These are phyloP conservation scores for Brachionus manjavacas DNA, from an alignment of 1,140 invertebrate species.

Conservation along the genomic window DNA sequence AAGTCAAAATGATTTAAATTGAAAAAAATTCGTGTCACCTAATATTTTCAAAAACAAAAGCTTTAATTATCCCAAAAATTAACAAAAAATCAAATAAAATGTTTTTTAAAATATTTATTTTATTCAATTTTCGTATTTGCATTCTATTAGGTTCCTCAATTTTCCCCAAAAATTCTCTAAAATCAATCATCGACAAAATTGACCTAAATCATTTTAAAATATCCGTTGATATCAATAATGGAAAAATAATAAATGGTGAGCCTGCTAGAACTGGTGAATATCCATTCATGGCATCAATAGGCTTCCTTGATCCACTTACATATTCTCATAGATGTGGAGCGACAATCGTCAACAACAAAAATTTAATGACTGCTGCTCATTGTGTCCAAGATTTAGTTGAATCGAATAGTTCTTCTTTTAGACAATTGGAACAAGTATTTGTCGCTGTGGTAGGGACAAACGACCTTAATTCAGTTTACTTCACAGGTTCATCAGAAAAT, in stretches of 20 bases:
- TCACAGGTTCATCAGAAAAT: background rate
- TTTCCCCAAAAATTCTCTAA: background rate
- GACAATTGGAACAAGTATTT: background rate
- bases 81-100: background rate
- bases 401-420: background rate
- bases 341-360: background rate
- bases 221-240: background rate
- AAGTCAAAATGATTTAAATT: too few species aligned
- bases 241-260: background rate
- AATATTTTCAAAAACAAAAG: too few species aligned
- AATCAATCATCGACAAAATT: background rate
- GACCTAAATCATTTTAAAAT: background rate
- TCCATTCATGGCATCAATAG: background rate
- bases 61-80: too few species aligned
- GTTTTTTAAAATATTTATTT: background rate
- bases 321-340: slow-evolving; percentile 1
- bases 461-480: background rate
- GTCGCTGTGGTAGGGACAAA: background rate
- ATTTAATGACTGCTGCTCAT: slow-evolving; percentile 5
- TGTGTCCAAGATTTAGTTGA: background rate
- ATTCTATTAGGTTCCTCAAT: background rate
- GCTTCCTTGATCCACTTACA: background rate
- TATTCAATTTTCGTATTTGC: background rate
- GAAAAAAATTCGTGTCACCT: too few species aligned
- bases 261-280: background rate